These are phyloP conservation scores for Himalopsyche phryganea DNA, from an alignment of 1,140 invertebrate species.

Conservation along the genomic window DNA sequence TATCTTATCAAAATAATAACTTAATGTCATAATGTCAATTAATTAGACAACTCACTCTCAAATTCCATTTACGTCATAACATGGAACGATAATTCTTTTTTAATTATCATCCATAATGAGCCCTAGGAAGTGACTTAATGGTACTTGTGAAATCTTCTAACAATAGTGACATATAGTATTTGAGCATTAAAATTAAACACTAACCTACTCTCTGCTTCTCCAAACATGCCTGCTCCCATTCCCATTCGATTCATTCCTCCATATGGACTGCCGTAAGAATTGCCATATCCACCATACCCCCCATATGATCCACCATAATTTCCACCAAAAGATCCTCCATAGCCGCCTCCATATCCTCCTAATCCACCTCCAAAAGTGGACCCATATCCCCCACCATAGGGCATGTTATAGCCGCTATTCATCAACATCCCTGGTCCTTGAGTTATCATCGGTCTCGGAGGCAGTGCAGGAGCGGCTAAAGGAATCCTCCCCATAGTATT, in stretches of 20 bases:
- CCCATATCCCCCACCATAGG: constrained; percentile 38
- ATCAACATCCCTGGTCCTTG: constrained; percentile 9
- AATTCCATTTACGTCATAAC: too few relatives aligned
- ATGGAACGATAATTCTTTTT: too few relatives aligned
- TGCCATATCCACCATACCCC: constrained; percentile 29
- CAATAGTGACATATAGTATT: too few relatives aligned
- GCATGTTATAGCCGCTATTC: constrained; percentile 8
- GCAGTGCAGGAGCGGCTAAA: constrained; percentile 21
- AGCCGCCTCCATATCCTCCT: constrained; percentile 31
- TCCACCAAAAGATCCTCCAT: constrained; percentile 36
- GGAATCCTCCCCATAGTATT: background rate
- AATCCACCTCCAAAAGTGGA: constrained; percentile 10
- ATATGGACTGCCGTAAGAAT: constrained; percentile 16
- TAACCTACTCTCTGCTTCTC: constrained; percentile 27
- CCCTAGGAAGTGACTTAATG: too few relatives aligned
- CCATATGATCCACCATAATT: background rate
- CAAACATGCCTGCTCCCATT: constrained; percentile 8
- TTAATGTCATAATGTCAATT: too few relatives aligned
- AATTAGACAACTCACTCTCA: too few relatives aligned
- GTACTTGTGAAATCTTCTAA: too few relatives aligned
- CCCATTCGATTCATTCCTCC: constrained; percentile 7
- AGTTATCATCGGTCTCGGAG: constrained; percentile 20
- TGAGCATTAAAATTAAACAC: too few relatives aligned
- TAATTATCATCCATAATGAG: too few relatives aligned
- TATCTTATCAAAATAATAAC: too few relatives aligned